These are phyloP conservation scores for Nephrotoma appendiculata DNA, from an alignment of 2,888 invertebrate genomes.

Conservation along the genomic window DNA sequence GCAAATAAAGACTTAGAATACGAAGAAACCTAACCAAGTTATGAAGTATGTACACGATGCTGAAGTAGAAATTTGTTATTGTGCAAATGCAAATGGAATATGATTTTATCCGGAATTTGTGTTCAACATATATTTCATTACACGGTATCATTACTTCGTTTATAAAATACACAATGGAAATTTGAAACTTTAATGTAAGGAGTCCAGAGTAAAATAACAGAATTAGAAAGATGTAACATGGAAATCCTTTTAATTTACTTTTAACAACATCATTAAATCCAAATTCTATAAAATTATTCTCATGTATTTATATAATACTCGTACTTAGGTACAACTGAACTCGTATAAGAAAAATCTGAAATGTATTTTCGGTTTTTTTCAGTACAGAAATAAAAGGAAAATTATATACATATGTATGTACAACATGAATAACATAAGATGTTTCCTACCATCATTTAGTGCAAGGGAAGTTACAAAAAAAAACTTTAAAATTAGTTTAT, in stretches of 20 bases:
- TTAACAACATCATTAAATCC: neutral
- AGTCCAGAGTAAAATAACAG: neutral
- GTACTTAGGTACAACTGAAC: neutral
- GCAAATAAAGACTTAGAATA: neutral
- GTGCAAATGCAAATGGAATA: neutral
- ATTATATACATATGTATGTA: neutral
- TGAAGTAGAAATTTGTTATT: neutral
- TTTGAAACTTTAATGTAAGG: neutral
- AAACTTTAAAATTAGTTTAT: neutral
- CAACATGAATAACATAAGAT: neutral
- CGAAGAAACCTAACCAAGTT: too few species aligned
- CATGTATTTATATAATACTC: neutral
- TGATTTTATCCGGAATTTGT: neutral
- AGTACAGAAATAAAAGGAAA: neutral
- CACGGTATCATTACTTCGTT: neutral
- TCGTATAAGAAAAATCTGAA: neutral
- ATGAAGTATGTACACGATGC: neutral
- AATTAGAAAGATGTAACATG: neutral
- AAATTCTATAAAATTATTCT: neutral
- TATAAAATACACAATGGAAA: neutral
- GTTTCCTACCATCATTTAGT: neutral
- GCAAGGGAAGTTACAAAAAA: neutral
- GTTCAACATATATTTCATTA: neutral
- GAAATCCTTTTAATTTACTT: neutral
- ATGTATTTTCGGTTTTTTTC: neutral